Percentiles rank a stretch among this genome's conserved stretches.
phyloP scores from a whole-genome alignment of 2,797 vertebrate genomes.

The Coregonus suidteri region DNA sequence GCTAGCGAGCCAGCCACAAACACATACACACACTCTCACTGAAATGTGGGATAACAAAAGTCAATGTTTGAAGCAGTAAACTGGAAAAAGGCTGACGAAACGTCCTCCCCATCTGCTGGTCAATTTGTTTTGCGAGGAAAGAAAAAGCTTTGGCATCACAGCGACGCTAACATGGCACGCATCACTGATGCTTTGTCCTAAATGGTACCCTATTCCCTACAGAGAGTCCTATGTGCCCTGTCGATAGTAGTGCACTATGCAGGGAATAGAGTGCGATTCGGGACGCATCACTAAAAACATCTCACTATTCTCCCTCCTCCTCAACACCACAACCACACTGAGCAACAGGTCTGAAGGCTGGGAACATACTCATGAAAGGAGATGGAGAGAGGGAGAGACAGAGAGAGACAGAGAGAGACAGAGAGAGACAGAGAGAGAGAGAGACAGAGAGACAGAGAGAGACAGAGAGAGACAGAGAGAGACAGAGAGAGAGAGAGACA shows the following conservation, averaged over 20 bases:
- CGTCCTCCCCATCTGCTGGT: slow-evolving; percentile 16
- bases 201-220: no score
- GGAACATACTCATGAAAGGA: background rate
- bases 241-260: no score
- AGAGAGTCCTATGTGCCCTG: no score
- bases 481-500: background rate
- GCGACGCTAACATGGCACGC: background rate
- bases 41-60: background rate
- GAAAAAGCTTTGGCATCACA: background rate
- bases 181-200: background rate
- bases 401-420: background rate
- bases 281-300: background rate
- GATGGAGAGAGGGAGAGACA: background rate
- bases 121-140: background rate
- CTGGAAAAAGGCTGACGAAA: background rate
- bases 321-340: background rate
- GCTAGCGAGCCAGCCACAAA: background rate
- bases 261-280: no score
- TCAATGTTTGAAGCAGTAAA: background rate
- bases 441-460: no score
- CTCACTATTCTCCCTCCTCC: background rate
- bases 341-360: slow-evolving; percentile 21
- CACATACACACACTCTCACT: background rate
- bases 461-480: no score
- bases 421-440: no score